Evolutionary conservation across 2,113 vertebrate species (phyloP).

Genomic region (Sakesphorus luctuosus): DNA sequence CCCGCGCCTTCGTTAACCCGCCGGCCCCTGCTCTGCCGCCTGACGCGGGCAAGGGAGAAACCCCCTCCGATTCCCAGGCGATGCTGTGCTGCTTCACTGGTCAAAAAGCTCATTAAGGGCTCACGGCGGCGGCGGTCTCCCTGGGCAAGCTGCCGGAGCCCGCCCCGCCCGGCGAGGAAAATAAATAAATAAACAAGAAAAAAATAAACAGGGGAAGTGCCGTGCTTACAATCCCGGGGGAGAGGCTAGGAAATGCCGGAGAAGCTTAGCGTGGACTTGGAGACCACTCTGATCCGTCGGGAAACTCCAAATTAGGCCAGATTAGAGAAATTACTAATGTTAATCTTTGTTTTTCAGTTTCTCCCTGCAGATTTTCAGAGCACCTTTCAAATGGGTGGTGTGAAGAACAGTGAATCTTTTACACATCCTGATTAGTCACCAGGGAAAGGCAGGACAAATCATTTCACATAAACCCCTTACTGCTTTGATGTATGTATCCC

Average conservation of each 20-base stretch:
- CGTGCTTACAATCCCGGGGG: background rate
- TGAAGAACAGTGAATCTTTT: background rate
- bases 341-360: background rate
- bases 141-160: background rate
- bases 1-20: slow-evolving; percentile 40
- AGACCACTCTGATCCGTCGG: background rate
- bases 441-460: slow-evolving; percentile 43
- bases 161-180: background rate
- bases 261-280: background rate
- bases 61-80: slow-evolving; percentile 48
- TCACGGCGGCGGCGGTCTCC: background rate
- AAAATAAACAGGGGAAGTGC: background rate
- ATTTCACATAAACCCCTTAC: slow-evolving; percentile 41
- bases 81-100: slow-evolving; percentile 50
- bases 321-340: background rate
- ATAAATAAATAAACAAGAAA: slow-evolving; percentile 59
- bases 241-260: background rate
- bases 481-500: slow-evolving; percentile 52
- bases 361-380: background rate
- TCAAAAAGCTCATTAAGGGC: slow-evolving; percentile 61
- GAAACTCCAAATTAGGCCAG: slow-evolving; percentile 2
- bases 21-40: background rate
- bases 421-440: slow-evolving; percentile 23
- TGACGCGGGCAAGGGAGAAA: background rate
- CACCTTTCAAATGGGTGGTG: background rate